These are phyloP conservation scores for Desmophyllum pertusum DNA, from an alignment of 92 coral and sea anemone species.

Conservation along the genomic window DNA sequence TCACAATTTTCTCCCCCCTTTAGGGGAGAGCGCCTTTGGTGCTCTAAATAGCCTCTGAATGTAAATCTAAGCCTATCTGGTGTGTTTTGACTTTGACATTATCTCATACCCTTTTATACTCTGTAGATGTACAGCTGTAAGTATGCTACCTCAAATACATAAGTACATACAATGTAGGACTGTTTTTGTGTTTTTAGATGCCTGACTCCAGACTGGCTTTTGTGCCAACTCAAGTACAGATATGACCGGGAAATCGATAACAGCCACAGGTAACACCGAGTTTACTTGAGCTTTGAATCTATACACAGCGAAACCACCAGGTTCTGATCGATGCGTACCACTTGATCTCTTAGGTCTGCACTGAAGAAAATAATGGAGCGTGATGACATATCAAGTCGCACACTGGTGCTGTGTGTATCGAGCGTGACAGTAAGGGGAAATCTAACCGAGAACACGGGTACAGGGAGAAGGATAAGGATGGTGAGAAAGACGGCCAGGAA, in stretches of 20 bases:
- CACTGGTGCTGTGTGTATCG: conserved; percentile 91
- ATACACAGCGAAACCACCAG: no score
- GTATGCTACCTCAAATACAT: no score
- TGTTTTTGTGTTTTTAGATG: conserved; percentile 42
- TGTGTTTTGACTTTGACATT: no score
- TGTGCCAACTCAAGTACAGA: conserved; percentile 94
- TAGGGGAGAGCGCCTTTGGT: no score
- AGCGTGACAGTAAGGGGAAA: conserved; percentile 41
- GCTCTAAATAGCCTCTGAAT: no score
- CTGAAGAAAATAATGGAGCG: conserved; percentile 91
- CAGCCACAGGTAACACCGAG: conserved; percentile 72
- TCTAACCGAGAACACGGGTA: neutral
- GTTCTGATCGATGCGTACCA: no score
- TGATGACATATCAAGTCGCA: conserved; percentile 85
- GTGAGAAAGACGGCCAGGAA: neutral
- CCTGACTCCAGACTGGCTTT: conserved; percentile 90
- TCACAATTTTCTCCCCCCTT: no score
- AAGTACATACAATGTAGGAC: no score
- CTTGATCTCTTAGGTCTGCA: conserved; percentile 70
- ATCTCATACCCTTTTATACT: no score
- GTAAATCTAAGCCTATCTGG: no score
- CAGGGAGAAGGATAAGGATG: neutral
- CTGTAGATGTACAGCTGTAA: no score
- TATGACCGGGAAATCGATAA: conserved; percentile 94
- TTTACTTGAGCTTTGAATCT: neutral